These are phyloP conservation scores for Encarsia formosa DNA, from an alignment of 2,888 invertebrate genomes.

Conservation along the genomic window DNA sequence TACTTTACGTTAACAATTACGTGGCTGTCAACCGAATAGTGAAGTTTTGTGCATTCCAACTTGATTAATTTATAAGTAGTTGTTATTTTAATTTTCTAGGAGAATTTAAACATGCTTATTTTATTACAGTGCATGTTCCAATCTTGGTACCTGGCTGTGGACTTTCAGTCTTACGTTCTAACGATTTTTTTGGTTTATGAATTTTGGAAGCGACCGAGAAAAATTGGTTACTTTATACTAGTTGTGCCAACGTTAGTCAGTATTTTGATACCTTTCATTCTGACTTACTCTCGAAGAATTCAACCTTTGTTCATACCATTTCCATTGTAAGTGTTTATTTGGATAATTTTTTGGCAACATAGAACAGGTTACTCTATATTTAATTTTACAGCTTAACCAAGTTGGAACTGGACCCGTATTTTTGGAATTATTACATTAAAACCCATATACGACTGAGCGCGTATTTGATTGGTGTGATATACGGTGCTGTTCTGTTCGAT, in stretches of 20 bases:
- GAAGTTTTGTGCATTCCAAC: not conserved
- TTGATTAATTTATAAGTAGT: too few species aligned
- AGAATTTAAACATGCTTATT: too few species aligned
- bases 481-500: constrained; percentile 35
- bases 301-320: constrained; percentile 32
- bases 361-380: too few species aligned
- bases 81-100: too few species aligned
- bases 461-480: constrained; percentile 35
- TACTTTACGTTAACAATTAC: constrained; percentile 41
- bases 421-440: constrained; percentile 31
- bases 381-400: constrained; percentile 12
- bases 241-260: constrained; percentile 28
- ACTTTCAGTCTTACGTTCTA: constrained; percentile 33
- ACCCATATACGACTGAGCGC: constrained; percentile 33
- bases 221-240: constrained; percentile 35
- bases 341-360: too few species aligned
- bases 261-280: constrained; percentile 28
- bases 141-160: constrained; percentile 35
- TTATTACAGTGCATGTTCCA: constrained; percentile 37
- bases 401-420: constrained; percentile 30
- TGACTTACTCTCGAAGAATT: constrained; percentile 31
- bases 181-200: constrained; percentile 30
- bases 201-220: constrained; percentile 34
- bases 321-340: constrained; percentile 12
- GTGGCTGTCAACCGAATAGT: constrained; percentile 31